Evolutionary conservation across 2,113 vertebrate species (phyloP), one percentile per base, ranked within the genome.

Genomic region (Elephas maximus): DNA sequence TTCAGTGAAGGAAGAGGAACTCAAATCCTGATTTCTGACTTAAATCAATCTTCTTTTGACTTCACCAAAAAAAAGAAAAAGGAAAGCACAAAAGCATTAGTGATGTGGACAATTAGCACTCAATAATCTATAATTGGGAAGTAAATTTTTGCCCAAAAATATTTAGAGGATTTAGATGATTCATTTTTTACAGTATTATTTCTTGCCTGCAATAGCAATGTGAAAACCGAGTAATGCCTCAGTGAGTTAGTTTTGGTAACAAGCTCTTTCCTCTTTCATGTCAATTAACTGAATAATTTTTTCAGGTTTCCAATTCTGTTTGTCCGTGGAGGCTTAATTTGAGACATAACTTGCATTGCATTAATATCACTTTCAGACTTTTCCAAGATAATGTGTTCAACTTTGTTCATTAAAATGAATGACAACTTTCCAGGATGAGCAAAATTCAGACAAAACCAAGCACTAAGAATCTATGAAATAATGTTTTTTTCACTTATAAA

Each of bases 301-400:
- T 94, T 67, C 18, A 79, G 60, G 11, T 93, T 95, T 97, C 88
- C 88, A 85, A 57, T 96, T 96, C 12, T 81, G 57, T 89, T 91
- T 95, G 69, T 78, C 86, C 51, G 48, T 17, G 45, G 91, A 94
- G 82, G 95, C 57, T 93, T 93, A 89, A 91, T 62, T 62, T 95
- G 82, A 94, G 48, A 83, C 41, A 91, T 51, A 91, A 91, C 53
- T 94, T 96, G 93, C 41, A 83, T 33, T 73, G 51, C 69, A 79
- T 76, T 48, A 95, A 95, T 92, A 87, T 92, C 63, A 94, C 26
- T 60, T 79, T 96, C 33, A 23, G 20, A 73, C 88, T 89, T 92
- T 95, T 71, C 94, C 51, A 95, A 87, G 62, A 80, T 83, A 95
- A 96, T 76, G 23, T 97, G 74, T 95, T 96, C 83, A 86, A 5